These are phyloP conservation scores for Eristalinus sepulchralis DNA, from an alignment of 2,888 invertebrate genomes.

Conservation along the genomic window DNA sequence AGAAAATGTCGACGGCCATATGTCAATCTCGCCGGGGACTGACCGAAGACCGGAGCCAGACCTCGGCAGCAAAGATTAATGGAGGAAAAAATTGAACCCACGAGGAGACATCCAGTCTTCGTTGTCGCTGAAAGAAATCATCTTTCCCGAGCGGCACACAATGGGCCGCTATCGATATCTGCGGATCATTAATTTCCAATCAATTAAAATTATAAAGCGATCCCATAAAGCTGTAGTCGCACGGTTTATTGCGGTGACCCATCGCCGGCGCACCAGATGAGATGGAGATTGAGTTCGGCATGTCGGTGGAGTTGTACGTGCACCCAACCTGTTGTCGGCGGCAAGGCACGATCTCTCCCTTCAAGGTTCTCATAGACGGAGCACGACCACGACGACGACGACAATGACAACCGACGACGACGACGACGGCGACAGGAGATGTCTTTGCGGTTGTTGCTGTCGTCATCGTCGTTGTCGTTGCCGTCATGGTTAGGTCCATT, in stretches of 20 bases:
- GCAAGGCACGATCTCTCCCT: constrained; percentile 50
- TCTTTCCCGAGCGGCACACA: constrained; percentile 58
- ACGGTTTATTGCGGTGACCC: constrained; percentile 66
- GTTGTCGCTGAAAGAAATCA: constrained; percentile 60
- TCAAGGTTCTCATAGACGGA: constrained; percentile 42
- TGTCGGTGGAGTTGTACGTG: background rate
- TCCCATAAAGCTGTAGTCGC: constrained; percentile 72
- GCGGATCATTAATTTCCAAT: constrained; percentile 73
- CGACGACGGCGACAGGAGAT: background rate
- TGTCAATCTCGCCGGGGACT: constrained; percentile 57
- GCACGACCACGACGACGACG: background rate
- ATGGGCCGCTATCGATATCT: constrained; percentile 58
- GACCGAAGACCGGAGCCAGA: background rate
- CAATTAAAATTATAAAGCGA: constrained; percentile 74
- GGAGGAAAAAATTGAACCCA: constrained; percentile 37
- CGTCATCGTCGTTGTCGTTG: constrained; percentile 4
- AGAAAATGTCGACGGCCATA: constrained; percentile 69
- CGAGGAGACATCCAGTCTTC: constrained; percentile 52
- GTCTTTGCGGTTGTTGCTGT: constrained; percentile 18
- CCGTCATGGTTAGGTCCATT: constrained; percentile 28
- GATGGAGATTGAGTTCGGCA: constrained; percentile 54
- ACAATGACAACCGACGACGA: no score
- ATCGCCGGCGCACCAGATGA: constrained; percentile 37
- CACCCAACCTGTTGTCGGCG: constrained; percentile 46
- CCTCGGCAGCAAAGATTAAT: constrained; percentile 54